phyloP scores from a whole-genome alignment of 53 echinoderm and acorn worm genomes.

The Hippasteria phrygiana region DNA sequence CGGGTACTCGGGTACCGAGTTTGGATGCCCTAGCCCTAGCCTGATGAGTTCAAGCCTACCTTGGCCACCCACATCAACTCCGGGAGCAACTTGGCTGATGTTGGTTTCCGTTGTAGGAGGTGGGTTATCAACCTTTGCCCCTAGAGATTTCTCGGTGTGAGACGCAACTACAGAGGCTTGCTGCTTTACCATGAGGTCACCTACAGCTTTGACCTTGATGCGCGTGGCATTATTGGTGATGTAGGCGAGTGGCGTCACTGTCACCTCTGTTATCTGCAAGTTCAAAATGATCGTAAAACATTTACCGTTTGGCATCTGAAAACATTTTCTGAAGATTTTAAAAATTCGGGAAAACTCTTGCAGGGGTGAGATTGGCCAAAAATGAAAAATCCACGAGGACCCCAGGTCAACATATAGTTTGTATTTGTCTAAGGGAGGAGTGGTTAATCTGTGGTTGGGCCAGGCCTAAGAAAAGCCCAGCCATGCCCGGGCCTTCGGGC shows the following conservation, averaged over 20 bases:
- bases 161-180: not conserved
- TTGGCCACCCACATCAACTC: not conserved
- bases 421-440: no score
- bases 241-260: conserved; percentile 76
- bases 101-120: not conserved
- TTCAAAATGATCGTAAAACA: no score
- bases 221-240: conserved; percentile 78
- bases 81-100: not conserved
- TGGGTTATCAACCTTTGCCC: not conserved
- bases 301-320: no score
- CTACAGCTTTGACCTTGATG: conserved; percentile 90
- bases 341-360: not conserved
- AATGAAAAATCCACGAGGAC: no score
- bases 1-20: no score
- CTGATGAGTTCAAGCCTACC: not conserved
- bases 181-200: conserved; percentile 57
- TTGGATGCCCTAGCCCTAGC: not conserved
- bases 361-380: no score
- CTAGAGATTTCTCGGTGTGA: not conserved
- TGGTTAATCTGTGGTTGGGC: no score
- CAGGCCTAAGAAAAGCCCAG: no score
- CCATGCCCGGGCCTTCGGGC: no score
- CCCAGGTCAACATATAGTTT: no score
- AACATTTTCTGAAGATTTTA: no score
- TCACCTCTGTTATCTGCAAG: conserved; percentile 76